phyloP scores from a whole-genome alignment of 2,797 vertebrate species.

The Anisognathus igniventris region DNA sequence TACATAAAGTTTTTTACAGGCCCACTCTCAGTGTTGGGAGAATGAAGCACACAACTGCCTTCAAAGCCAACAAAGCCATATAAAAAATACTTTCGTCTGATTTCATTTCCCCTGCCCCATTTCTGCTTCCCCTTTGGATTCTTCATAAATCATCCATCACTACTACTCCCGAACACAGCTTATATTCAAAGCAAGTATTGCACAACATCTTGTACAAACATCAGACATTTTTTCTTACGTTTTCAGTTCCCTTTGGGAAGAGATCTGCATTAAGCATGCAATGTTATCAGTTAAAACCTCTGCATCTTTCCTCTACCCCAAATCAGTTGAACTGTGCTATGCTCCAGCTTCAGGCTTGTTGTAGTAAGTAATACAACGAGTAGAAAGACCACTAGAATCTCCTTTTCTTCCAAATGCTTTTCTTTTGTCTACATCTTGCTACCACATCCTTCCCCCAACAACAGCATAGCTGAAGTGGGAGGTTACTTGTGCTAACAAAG shows the following conservation, averaged over 20 bases:
- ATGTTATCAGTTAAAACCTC: neutral
- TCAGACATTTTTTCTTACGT: neutral
- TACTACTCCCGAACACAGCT: neutral
- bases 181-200: neutral
- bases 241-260: neutral
- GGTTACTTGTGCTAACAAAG: neutral
- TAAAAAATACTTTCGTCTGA: neutral
- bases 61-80: neutral
- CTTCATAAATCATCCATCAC: neutral
- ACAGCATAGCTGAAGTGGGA: neutral
- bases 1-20: neutral
- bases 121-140: neutral
- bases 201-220: conserved; percentile 1
- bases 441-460: too few species aligned
- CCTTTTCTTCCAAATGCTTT: neutral
- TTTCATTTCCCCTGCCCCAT: neutral
- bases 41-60: neutral
- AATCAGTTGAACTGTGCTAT: neutral
- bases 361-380: neutral
- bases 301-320: neutral
- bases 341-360: neutral
- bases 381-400: neutral
- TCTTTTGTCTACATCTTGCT: neutral
- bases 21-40: neutral
- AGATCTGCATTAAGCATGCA: neutral